These are phyloP conservation scores for Branchellion lobata DNA, from an alignment of 2,888 invertebrate genomes.

Conservation along the genomic window DNA sequence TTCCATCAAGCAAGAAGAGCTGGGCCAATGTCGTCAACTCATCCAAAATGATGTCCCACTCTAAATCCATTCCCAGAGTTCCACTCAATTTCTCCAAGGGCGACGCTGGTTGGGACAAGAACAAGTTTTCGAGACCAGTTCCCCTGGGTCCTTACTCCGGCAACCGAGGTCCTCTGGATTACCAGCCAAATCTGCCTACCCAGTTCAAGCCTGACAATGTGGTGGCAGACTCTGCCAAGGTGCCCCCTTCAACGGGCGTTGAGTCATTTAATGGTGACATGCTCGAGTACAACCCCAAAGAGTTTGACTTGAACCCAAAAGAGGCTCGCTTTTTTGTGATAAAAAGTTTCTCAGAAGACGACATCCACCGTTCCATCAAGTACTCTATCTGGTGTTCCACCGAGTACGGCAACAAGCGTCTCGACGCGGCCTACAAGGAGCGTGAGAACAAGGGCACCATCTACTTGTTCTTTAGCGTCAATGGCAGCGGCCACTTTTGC, in stretches of 20 bases:
- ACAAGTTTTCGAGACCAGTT: slow-evolving; percentile 58
- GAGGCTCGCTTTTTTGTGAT: slow-evolving; percentile 92
- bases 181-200: background rate
- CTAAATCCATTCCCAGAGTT: slow-evolving; percentile 86
- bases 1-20: slow-evolving; percentile 64
- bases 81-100: slow-evolving; percentile 83
- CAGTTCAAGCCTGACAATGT: slow-evolving; percentile 49
- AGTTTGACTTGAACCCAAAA: slow-evolving; percentile 81
- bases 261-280: background rate
- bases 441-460: slow-evolving; percentile 79
- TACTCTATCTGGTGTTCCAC: slow-evolving; percentile 99
- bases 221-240: slow-evolving; percentile 16
- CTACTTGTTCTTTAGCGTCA: slow-evolving; percentile 90
- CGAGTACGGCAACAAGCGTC: slow-evolving; percentile 89
- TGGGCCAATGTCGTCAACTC: slow-evolving; percentile 97
- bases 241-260: background rate
- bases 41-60: slow-evolving; percentile 66
- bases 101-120: slow-evolving; percentile 74
- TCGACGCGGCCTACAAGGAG: slow-evolving; percentile 82
- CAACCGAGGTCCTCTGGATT: slow-evolving; percentile 28
- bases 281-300: slow-evolving; percentile 84
- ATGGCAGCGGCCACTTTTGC: slow-evolving; percentile 96
- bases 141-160: slow-evolving; percentile 47
- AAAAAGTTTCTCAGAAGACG: slow-evolving; percentile 96
- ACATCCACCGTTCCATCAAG: slow-evolving; percentile 95